Evolutionary conservation across 2,888 invertebrate species (phyloP), one percentile per base, ranked within the genome.

Genomic region (Eretmocerus hayati): DNA sequence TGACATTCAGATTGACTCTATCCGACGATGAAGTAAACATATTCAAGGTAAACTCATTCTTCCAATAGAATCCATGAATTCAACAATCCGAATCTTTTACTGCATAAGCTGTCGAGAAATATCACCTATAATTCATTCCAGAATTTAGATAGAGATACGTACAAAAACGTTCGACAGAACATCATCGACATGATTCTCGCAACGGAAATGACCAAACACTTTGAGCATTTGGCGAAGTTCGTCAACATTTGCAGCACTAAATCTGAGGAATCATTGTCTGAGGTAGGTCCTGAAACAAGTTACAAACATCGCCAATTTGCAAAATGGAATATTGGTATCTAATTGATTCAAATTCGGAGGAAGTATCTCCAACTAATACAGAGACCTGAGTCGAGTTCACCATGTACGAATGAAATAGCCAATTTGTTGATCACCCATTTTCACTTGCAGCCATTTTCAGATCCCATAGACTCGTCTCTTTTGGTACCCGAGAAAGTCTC

Each of bases 141-240:
- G 77, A 85, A 87, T 75, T 77, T 90, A 73, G 90, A 87, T 73
- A 83, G 87, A 61, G 93, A 94, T 57, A 86, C 87, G 42, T 97
- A 90, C 75, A 88, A 90, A 73, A 75, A 83, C 50, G 81, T 91
- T 59, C 81, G 97, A 54, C 88, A 91, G 69, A 89, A 88, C 69
- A 85, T 97, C 53, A 88, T 99, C 59, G 97, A 97, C 75, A 95
- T 97, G 94, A 94, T 97, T 66, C 77, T 97, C 61, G 97, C 97
- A 30, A 99, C 97, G 3, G 97, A 99, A 76, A 99, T 99, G 95
- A 93, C 93, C 53, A 90, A 92, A 71, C 97, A 97, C 76, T 97
- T 96, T 74, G 96, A 97, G 73, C 95, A 97, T 72, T 78, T 97
- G 64, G 89, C 94, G 63, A 97, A 95, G 76, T 97, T 97, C 74